These are phyloP conservation scores for Engystomops pustulosus DNA, from an alignment of 2,113 vertebrate genomes.

Conservation along the genomic window DNA sequence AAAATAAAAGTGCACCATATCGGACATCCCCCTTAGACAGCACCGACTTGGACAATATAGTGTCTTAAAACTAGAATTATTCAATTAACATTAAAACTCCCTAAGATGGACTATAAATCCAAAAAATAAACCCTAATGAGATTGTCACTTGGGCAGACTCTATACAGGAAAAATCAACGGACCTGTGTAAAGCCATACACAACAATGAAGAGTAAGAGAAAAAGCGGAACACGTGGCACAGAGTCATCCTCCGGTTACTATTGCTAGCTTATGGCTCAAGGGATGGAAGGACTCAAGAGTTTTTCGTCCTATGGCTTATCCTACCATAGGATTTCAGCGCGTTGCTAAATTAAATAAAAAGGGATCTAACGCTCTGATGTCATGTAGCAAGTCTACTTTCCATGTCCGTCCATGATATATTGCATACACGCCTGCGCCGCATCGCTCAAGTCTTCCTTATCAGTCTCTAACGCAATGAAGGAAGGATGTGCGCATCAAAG, in stretches of 20 bases:
- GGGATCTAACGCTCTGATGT: slow-evolving; percentile 32
- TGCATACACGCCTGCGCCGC: slow-evolving; percentile 18
- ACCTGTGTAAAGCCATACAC: slow-evolving; percentile 11
- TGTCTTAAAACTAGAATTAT: no score
- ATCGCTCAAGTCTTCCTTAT: not conserved
- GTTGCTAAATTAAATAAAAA: slow-evolving; percentile 27
- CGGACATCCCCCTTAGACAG: not conserved
- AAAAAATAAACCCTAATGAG: not conserved
- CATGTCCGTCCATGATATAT: not conserved
- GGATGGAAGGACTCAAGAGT: slow-evolving; percentile 4
- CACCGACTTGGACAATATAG: slow-evolving; percentile 7
- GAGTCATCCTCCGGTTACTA: slow-evolving; percentile 7
- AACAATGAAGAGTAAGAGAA: slow-evolving; percentile 30
- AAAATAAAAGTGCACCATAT: not conserved
- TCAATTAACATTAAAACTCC: no score
- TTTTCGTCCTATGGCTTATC: slow-evolving; percentile 14
- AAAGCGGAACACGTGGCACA: slow-evolving; percentile 3
- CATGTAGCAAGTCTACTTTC: slow-evolving; percentile 3
- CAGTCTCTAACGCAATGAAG: slow-evolving; percentile 10
- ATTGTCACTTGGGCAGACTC: not conserved
- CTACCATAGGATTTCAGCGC: slow-evolving; percentile 24
- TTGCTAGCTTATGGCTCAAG: slow-evolving; percentile 49
- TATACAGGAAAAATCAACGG: slow-evolving; percentile 6
- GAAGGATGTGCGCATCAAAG: slow-evolving; percentile 24
- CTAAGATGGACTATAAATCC: not conserved